These are phyloP conservation scores for Elysia crispata DNA, from an alignment of 2,888 invertebrate genomes.

Conservation along the genomic window DNA sequence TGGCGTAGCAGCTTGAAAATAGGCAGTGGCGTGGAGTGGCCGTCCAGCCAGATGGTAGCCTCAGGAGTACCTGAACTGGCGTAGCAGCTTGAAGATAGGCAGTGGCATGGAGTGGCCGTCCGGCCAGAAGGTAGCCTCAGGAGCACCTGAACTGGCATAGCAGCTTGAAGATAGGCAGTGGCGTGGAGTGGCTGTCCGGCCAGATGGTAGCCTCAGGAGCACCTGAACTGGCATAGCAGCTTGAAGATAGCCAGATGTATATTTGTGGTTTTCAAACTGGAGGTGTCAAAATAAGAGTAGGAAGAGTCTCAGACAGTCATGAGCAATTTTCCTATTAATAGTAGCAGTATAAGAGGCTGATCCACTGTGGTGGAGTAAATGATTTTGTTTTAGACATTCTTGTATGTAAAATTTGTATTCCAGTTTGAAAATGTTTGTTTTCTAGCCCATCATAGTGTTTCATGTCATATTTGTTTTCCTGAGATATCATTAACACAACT, in stretches of 20 bases:
- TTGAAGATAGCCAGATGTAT: neutral
- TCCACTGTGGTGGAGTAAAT: too few relatives aligned
- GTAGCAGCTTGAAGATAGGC: constrained; percentile 34
- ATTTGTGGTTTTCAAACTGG: neutral
- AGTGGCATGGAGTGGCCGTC: constrained; percentile 81
- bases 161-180: constrained; percentile 58
- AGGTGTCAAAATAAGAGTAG: neutral
- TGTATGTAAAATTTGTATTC: too few relatives aligned
- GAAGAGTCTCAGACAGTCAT: too few relatives aligned
- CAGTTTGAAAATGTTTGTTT: too few relatives aligned
- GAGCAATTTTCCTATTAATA: too few relatives aligned
- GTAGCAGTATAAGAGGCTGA: too few relatives aligned
- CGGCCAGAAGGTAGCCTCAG: constrained; percentile 79
- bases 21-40: constrained; percentile 80
- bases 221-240: constrained; percentile 62
- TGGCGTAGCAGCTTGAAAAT: constrained; percentile 52
- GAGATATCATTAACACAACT: too few relatives aligned
- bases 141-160: constrained; percentile 66
- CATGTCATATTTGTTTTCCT: too few relatives aligned
- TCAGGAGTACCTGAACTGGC: constrained; percentile 70
- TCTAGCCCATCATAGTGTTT: too few relatives aligned
- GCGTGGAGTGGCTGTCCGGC: constrained; percentile 81
- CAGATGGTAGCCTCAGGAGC: constrained; percentile 79
- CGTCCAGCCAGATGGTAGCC: constrained; percentile 80
- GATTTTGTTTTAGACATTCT: too few relatives aligned